Base-by-base conservation (phyloP, 2,888 invertebrate species). In the Pimpla rufipes region DNA sequence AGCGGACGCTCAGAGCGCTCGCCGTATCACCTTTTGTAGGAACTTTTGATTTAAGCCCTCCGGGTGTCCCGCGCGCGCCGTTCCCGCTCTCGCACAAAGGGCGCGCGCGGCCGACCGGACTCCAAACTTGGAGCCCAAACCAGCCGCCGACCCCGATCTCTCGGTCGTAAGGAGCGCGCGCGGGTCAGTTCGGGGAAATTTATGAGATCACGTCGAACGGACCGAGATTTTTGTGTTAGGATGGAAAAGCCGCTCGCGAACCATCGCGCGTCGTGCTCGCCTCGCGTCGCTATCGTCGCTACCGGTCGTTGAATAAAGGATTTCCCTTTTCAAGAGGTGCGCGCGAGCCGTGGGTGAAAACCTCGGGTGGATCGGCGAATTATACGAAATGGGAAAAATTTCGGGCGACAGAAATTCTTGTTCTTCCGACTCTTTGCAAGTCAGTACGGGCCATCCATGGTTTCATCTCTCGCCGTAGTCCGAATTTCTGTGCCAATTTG, bases 171-270 rank as follows among this genome's bases (percentile, higher is more conserved):
- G 85, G 29, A 5, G 29, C 74, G 82, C 74, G 82, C 29, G 52
- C 66, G 64, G 88, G 87, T 87, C 88, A 88, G 86, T 85, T 84
- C 16, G 50, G 67, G 68, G 87, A 90, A 87, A 90, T 90, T 90
- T 90, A 90, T 89, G 79, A 75, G 70, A 67, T 75, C 80, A 67
- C 74, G 77, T 70, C 21, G 75, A 70, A 80, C 73, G 52, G 55
- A 55, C 52, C 81, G 52, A 80, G 81, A 80, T 85, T 83, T 80
- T 81, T 74, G 82, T 85, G 79, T 85, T 73, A 83, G 79, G 67
- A 79, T 68, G 78, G 71, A 81, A 79, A 81, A 79, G 35, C 68
- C 7, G n/a, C 64, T 64, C 57, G 79, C 35, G n/a, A 83, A 85
- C 62, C 75, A 29, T 45, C 74, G 29, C 23, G 68, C n/a, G 45